Evolutionary conservation across 2,888 invertebrate species (phyloP), one percentile per base, ranked within the genome.

Genomic region (Camponotus fellah): DNA sequence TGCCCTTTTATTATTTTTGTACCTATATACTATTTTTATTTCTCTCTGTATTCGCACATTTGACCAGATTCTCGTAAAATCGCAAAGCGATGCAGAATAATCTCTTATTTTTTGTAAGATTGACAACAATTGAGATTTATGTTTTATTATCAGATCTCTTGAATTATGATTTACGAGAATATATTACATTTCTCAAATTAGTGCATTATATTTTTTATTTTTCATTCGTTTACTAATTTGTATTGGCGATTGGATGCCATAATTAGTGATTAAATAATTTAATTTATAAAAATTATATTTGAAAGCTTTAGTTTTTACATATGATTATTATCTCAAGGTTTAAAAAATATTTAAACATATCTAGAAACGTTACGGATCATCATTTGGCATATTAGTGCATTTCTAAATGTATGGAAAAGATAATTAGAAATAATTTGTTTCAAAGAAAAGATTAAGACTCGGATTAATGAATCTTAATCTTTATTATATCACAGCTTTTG

Each of bases 271-370:
- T 49, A 81, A 80, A 74, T 84, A 85, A 88, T 87, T 85, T 89
- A 85, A 82, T 81, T 79, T 68, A 62, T 88, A 88, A 72, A 75
- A 62, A 37, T 83, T 76, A 89, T 68, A 58, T 76, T 83, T 79
- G 34, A 83, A 58, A 21, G 58, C 5, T 69, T 87, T 85, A 84
- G 49, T n/a, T 53, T 53, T 53, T 53, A n/a, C 87, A 74, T 82
- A 83, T 49, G 56, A 75, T 58, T 68, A 75, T 82, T 82, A 58
- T 72, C 17, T 69, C 74, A 72, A 84, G 43, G 77, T 83, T 75
- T 53, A 64, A 71, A 77, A 82, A 82, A 34, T 74, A 79, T 85
- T 75, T 77, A 60, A 34, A 64, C 43, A 60, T 62, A 68, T 69
- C 21, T 60, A 21, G 71, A 74, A 43, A 79, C 17, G 60, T 87